Conservation (phyloP, 2,797 vertebrate genomes). For the Dicrostonyx torquatus region DNA sequence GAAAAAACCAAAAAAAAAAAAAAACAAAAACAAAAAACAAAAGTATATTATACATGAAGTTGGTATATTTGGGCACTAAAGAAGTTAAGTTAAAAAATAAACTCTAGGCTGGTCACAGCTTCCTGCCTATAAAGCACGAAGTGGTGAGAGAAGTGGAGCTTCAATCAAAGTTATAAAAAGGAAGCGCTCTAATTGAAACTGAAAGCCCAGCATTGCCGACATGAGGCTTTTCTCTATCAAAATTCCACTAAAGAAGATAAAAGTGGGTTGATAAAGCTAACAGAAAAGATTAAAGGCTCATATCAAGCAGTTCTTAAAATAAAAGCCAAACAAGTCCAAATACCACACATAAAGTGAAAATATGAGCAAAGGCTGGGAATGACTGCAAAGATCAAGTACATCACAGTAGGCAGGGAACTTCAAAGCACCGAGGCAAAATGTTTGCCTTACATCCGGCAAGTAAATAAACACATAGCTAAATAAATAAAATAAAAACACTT, state of each 20-base stretch:
- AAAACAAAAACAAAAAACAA: too few species aligned
- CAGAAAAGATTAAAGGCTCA: neutral
- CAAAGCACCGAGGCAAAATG: neutral
- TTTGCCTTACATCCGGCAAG: neutral
- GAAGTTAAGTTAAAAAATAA: neutral
- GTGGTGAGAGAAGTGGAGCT: neutral
- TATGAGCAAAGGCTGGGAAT: neutral
- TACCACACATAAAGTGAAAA: neutral
- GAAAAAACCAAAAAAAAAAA: too few species aligned
- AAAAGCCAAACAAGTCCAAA: slow-evolving; percentile 11
- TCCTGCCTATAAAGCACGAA: neutral
- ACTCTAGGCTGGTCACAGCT: neutral
- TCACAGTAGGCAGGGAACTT: neutral
- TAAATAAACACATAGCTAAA: neutral
- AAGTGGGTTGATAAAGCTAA: neutral
- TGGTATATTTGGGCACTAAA: neutral
- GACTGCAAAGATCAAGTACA: neutral
- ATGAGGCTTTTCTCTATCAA: neutral
- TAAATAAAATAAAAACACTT: neutral
- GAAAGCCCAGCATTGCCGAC: neutral
- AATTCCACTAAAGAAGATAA: slow-evolving; percentile 9
- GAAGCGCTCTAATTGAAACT: neutral
- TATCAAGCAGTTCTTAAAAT: neutral
- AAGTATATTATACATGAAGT: neutral
- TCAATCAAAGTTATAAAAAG: neutral